Evolutionary conservation across 2,888 invertebrate species (phyloP), one percentile per base, ranked within the genome.

Genomic region (Diplolepis rosae): DNA sequence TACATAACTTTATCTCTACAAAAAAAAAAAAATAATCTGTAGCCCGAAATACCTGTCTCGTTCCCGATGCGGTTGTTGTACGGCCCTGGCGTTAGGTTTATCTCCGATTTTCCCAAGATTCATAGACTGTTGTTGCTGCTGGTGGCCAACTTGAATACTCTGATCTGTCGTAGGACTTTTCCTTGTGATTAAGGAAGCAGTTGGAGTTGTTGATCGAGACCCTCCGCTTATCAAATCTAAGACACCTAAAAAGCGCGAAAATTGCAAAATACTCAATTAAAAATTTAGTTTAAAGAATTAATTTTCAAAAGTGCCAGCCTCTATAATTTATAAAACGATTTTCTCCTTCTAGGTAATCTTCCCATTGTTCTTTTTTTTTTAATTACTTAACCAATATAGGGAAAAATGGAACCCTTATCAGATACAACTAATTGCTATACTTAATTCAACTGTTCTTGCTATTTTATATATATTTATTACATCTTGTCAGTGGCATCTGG

Each of bases 131-230:
- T 88, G 87, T 30, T 88, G 87, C 11, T 85, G 87, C 39, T 89
- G 89, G 24, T 89, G 90, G 24, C 89, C 89, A 42, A 91, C 94
- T 90, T 96, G 96, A 54, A 94, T 93, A 76, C 94, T 94, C 89
- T 96, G 95, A 88, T 97, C 97, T 79, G 93, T 92, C 1, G 96
- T 95, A 66, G 96, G 95, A 80, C 96, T 96, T 89, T 95, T 96
- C 83, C 95, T 92, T 77, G 93, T 93, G 74, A 91, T 81, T 42
- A 91, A 90, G 74, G 94, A 93, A 39, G 61, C 24, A 5, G 94
- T 94, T 9, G 96, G 96, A 1, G 96, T 95, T 70, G 94, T 94
- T 67, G 95, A 95, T 69, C 96, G 92, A n/a, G 95, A 95, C 73
- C 92, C 92, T 71, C 93, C 93, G 74, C 93, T 92, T 82, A 94